Evolutionary conservation across 2,113 vertebrate species (phyloP).

Genomic region (Anarrhichthys ocellatus): DNA sequence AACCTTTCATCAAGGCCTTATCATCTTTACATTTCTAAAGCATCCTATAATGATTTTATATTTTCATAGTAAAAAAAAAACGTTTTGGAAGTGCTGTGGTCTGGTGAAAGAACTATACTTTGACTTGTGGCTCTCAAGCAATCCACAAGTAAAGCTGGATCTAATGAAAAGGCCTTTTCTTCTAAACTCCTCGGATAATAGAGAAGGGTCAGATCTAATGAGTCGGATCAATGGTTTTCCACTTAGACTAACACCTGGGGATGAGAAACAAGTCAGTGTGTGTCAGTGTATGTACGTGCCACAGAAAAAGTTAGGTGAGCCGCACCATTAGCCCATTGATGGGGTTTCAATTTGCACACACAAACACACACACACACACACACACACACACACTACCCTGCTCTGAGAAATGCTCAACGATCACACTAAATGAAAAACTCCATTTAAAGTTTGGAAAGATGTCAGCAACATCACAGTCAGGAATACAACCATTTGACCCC

Average conservation of each 20-base stretch:
- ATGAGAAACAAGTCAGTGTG: conserved; percentile 36
- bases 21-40: background rate
- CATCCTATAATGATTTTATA: background rate
- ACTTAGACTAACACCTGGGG: conserved; percentile 62
- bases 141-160: conserved; percentile 9
- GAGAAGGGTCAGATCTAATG: conserved; percentile 67
- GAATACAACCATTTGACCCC: background rate
- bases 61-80: background rate
- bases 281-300: conserved; percentile 12
- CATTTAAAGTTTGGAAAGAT: conserved; percentile 40
- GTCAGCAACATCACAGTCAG: conserved; percentile 1
- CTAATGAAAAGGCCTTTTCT: conserved; percentile 25
- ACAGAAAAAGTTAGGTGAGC: conserved; percentile 40
- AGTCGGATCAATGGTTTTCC: conserved; percentile 70
- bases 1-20: background rate
- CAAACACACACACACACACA: background rate
- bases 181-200: conserved; percentile 55
- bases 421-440: conserved; percentile 41
- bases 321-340: conserved; percentile 51
- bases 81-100: background rate
- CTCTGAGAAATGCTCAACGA: conserved; percentile 13
- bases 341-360: conserved; percentile 52
- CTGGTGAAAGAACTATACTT: background rate
- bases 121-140: background rate
- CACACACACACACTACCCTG: background rate